A percentile compares a stretch with the other conserved stretches of the same genome.
phyloP scores from a whole-genome alignment of 2,113 vertebrate species.

The Petrocephalus microphthalmus region DNA sequence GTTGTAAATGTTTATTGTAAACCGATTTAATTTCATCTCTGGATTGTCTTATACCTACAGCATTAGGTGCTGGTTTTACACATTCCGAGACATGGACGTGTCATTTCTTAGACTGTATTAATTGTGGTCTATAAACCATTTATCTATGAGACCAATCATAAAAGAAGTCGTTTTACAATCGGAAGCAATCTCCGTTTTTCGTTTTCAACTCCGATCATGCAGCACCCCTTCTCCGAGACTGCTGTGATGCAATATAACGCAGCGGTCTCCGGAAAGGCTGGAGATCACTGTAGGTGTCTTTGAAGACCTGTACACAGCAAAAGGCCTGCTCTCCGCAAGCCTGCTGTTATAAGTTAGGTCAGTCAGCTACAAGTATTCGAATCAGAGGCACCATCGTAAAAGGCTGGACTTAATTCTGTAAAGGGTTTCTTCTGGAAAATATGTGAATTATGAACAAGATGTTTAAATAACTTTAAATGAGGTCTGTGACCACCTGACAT shows the following conservation, averaged over 20 bases:
- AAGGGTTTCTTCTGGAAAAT: neutral
- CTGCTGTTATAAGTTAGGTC: neutral
- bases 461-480: neutral
- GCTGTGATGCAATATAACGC: conserved; percentile 10
- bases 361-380: neutral
- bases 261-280: neutral
- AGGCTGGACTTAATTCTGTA: neutral
- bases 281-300: neutral
- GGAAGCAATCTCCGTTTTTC: neutral
- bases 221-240: neutral
- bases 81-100: neutral
- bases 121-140: neutral
- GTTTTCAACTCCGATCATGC: neutral
- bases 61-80: neutral
- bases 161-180: neutral
- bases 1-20: neutral
- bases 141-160: neutral
- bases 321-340: neutral
- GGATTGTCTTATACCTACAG: neutral
- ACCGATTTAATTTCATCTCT: neutral
- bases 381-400: neutral
- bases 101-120: neutral
- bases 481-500: neutral
- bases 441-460: neutral
- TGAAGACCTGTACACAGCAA: neutral